Conservation (phyloP, 2,888 invertebrate species). For the Drosophila mercatorum region DNA sequence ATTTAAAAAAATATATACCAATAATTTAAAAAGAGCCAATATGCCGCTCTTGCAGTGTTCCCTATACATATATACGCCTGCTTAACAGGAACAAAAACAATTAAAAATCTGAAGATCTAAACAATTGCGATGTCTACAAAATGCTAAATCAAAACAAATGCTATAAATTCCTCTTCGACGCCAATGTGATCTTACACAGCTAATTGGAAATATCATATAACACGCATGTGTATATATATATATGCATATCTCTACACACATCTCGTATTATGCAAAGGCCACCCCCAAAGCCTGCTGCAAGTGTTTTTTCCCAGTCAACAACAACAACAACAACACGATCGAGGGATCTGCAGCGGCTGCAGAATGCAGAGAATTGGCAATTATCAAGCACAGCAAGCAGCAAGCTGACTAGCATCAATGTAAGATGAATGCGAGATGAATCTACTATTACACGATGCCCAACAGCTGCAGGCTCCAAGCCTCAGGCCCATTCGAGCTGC, state of each 20-base stretch:
- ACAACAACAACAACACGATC: background rate
- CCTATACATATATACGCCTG: background rate
- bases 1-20: too few relatives aligned
- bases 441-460: constrained; percentile 71
- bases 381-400: constrained; percentile 61
- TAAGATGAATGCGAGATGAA: constrained; percentile 49
- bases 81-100: background rate
- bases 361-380: constrained; percentile 52
- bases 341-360: constrained; percentile 13
- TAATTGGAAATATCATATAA: constrained; percentile 16
- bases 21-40: too few relatives aligned
- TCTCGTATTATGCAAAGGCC: constrained; percentile 22
- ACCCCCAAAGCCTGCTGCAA: constrained; percentile 31
- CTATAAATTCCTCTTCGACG: background rate
- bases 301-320: constrained; percentile 27
- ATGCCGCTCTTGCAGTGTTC: too few relatives aligned
- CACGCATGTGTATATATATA: background rate
- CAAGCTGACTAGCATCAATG: constrained; percentile 33
- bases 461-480: constrained; percentile 34
- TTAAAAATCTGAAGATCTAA: background rate
- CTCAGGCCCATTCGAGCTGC: constrained; percentile 23
- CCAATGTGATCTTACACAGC: constrained; percentile 2
- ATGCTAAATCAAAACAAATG: background rate
- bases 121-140: background rate
- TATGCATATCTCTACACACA: background rate